Percentiles rank a stretch among this genome's conserved stretches.
Evolutionary conservation across 2,113 vertebrate species (phyloP).

Genomic region (Oreotrochilus melanogaster): DNA sequence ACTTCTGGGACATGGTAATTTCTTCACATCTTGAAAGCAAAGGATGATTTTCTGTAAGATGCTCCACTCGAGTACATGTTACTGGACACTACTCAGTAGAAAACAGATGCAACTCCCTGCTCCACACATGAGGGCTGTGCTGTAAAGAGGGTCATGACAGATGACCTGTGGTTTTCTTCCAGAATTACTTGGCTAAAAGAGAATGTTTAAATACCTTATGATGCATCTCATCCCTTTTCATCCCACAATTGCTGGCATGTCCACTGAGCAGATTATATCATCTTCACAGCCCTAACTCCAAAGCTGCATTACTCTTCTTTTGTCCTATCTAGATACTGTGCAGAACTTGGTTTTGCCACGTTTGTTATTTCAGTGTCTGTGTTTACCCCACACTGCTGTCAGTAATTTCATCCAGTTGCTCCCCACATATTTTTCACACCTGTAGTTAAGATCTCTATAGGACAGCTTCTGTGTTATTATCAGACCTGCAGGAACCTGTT

Average conservation of each 20-base stretch:
- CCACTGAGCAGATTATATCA: background rate
- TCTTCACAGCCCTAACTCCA: background rate
- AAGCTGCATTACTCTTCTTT: background rate
- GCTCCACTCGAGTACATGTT: background rate
- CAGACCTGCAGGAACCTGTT: background rate
- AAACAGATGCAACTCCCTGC: slow-evolving; percentile 21
- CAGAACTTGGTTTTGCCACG: background rate
- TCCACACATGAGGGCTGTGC: background rate
- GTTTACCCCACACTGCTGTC: background rate
- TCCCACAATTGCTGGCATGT: background rate
- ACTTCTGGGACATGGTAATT: slow-evolving; percentile 19
- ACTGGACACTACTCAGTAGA: background rate
- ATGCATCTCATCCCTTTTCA: slow-evolving; percentile 21
- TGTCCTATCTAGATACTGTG: background rate
- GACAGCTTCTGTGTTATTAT: slow-evolving; percentile 22
- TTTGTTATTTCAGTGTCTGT: background rate
- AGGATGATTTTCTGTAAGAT: slow-evolving; percentile 42
- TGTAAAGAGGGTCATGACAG: background rate
- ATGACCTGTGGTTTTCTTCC: slow-evolving; percentile 34
- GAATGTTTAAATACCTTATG: slow-evolving; percentile 23
- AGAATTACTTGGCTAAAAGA: slow-evolving; percentile 33
- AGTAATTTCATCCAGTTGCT: background rate
- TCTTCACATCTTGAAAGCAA: slow-evolving; percentile 16
- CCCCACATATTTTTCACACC: background rate
- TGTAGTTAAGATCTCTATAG: background rate